Percentiles rank a stretch among this genome's conserved stretches.
Conservation (phyloP, 53 echinoderm and acorn worm genomes). For the Astropecten irregularis region DNA sequence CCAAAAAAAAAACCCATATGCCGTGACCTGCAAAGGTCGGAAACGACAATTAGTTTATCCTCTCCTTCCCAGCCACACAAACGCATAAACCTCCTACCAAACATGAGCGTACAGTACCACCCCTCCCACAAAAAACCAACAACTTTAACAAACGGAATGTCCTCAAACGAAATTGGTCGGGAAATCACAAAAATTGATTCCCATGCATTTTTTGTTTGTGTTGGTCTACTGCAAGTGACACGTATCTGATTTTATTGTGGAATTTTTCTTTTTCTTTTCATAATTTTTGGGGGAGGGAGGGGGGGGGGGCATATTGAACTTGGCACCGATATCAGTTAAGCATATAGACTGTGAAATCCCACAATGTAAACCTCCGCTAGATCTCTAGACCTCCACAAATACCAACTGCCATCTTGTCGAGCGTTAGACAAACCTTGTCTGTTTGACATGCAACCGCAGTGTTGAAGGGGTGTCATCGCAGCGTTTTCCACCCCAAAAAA, state of each 20-base stretch:
- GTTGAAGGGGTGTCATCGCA: background rate
- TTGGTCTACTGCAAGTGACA: background rate
- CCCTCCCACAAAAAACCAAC: no score
- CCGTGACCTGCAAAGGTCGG: no score
- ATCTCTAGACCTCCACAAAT: background rate
- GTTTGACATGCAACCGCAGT: no score
- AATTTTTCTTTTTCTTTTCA: no score
- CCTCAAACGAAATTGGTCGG: background rate
- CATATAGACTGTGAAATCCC: conserved; percentile 18
- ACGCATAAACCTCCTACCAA: no score
- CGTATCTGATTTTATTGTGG: background rate
- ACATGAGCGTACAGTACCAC: no score
- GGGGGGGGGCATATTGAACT: no score
- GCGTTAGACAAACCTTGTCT: conserved; percentile 40
- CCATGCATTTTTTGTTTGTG: background rate
- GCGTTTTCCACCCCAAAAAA: background rate
- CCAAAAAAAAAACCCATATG: no score
- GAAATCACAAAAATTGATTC: background rate
- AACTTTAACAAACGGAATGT: background rate
- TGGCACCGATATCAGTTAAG: conserved; percentile 15
- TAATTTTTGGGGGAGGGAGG: no score
- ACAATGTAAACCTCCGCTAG: background rate
- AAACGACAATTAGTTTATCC: no score
- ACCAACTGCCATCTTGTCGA: conserved; percentile 15
- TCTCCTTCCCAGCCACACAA: no score